Percentiles rank a stretch among this genome's conserved stretches.
Evolutionary conservation across 1,140 invertebrate species (phyloP).

Genomic region (Apis mellifera): DNA sequence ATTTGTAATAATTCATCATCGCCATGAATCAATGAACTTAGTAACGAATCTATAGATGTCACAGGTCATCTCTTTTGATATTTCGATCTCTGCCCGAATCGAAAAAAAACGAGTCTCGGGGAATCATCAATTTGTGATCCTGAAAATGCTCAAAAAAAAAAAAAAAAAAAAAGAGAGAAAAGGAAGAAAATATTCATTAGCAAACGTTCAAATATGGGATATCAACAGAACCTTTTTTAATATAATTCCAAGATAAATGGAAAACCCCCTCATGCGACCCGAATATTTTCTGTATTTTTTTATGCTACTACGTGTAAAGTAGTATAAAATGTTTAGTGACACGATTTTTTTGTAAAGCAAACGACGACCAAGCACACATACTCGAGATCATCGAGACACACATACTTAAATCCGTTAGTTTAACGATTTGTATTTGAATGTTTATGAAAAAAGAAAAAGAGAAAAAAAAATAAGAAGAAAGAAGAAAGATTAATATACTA

Average conservation of each 20-base stretch:
- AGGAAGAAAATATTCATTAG: not conserved
- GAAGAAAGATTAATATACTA: not conserved
- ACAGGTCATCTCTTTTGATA: not conserved
- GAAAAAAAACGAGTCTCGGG: not conserved
- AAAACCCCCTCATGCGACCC: not conserved
- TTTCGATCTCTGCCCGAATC: conserved; percentile 20
- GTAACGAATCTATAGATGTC: not conserved
- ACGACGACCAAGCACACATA: conserved; percentile 37
- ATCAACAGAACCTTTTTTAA: not conserved
- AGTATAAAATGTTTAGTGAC: not conserved
- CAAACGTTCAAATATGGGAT: not conserved
- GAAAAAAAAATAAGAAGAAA: not conserved
- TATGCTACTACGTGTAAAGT: conserved; percentile 27
- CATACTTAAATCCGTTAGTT: conserved; percentile 14
- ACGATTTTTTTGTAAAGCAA: conserved; percentile 2
- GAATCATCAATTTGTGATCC: conserved; percentile 30
- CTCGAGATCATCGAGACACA: conserved; percentile 6
- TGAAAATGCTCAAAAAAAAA: conserved; percentile 36
- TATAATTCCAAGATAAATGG: not conserved
- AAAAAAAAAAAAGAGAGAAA: too few species aligned
- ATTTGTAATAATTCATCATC: not conserved
- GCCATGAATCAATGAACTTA: conserved; percentile 16
- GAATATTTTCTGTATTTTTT: conserved; percentile 47
- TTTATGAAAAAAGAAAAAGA: not conserved
- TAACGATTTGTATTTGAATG: conserved; percentile 19